Evolutionary conservation across 2,888 invertebrate species (phyloP).

Genomic region (Synergus itoensis): DNA sequence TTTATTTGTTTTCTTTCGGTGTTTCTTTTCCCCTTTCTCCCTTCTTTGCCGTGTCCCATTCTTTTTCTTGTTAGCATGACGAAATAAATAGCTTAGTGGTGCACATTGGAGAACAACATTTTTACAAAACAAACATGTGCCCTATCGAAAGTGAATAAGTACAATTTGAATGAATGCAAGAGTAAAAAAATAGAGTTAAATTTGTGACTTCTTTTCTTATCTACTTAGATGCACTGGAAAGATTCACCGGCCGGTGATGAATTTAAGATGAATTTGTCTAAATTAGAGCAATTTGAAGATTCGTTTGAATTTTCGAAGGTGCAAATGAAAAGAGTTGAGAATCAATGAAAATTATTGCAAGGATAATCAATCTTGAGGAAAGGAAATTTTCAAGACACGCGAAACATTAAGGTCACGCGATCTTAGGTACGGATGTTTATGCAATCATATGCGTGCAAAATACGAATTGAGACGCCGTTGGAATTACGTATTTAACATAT

Average conservation of each 20-base stretch:
- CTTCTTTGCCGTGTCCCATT: conserved; percentile 13
- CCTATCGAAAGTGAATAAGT: background rate
- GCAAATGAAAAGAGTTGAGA: background rate
- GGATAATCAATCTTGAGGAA: conserved; percentile 47
- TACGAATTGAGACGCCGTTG: background rate
- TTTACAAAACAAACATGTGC: background rate
- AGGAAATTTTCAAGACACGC: conserved; percentile 51
- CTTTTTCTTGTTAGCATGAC: conserved; percentile 20
- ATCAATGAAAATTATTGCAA: conserved; percentile 22
- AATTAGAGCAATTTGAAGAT: background rate
- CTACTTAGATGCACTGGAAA: background rate
- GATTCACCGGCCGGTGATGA: background rate
- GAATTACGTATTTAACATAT: background rate
- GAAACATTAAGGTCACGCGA: conserved; percentile 53
- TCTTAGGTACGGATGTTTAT: conserved; percentile 23
- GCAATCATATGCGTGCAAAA: conserved; percentile 13
- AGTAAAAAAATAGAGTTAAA: background rate
- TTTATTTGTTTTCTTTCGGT: conserved; percentile 45
- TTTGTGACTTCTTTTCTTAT: conserved; percentile 28
- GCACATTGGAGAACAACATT: conserved; percentile 13
- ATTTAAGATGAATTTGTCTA: background rate
- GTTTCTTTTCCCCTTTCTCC: conserved; percentile 43
- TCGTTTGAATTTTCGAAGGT: no score
- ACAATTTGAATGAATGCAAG: background rate
- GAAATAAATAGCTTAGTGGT: conserved; percentile 47